Base-by-base conservation (phyloP, 2,797 vertebrate genomes). In the Emys orbicularis region DNA sequence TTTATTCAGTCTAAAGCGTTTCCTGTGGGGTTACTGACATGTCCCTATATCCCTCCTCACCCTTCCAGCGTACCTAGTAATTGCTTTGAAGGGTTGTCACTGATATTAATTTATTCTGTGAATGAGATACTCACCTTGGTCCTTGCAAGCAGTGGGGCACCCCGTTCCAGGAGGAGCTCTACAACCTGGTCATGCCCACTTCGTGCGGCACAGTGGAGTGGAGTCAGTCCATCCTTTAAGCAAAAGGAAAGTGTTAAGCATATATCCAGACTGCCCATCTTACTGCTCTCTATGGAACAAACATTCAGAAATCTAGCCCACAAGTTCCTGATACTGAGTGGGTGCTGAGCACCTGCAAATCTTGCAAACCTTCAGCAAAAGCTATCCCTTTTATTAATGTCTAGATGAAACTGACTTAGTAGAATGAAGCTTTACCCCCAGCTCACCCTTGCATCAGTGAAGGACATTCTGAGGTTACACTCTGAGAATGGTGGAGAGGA, bases 101-200 rank as follows among this genome's bases (percentile, higher is more conserved):
- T 0, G 72, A 72, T 1, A 52, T 19, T 91, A 82, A 21, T 15
- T 1, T 0, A 1, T 5, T 49, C 76, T 49, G 79, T 25, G 2
- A 56, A 1, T 5, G 8, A 23, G 19, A 81, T 57, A 95, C 98
- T 44, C 84, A 99, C 99, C 99, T 99, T 99, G 85, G 99, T 99
- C 97, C 99, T 98, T 90, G 99, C 99, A 76, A 99, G 98, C 96
- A 99, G 97, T 0, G 99, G 99, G 0, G 99, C 99, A 87, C 99
- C 99, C 97, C 99, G 98, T 97, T 99, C 99, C 97, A 99, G 97
- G 90, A 99, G 98, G 79, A 99, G 98, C 97, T 99, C 99, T 92
- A 99, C 99, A 31, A 99, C 99, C 4, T 98, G 98, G 87, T 99
- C 99, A 2, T 99, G 99, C 50, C 99, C 99, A 84, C 99, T 99